Percentiles rank a stretch among this genome's conserved stretches.
phyloP scores from a whole-genome alignment of 2,797 vertebrate species.

The Columba guinea region DNA sequence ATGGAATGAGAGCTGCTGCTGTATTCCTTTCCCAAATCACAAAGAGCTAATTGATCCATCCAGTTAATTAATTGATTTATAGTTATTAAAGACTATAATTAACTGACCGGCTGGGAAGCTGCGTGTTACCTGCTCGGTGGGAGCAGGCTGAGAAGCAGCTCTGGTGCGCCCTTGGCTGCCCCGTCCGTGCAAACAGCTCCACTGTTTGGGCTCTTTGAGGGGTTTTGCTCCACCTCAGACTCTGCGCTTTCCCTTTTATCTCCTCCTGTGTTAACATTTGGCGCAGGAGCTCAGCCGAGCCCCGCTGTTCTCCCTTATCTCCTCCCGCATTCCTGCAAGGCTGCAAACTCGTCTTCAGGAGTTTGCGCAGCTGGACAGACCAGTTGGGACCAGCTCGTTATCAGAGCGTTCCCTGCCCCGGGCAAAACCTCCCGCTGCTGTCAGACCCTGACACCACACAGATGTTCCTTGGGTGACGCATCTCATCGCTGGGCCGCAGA shows the following conservation, averaged over 20 bases:
- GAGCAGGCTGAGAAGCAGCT: background rate
- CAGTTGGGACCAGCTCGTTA: background rate
- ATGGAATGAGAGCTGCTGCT: background rate
- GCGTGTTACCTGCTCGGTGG: background rate
- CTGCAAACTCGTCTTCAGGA: fast-evolving
- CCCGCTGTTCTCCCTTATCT: background rate
- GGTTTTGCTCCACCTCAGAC: background rate
- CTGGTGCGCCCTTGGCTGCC: fast-evolving
- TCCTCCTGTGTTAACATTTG: background rate
- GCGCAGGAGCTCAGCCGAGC: fast-evolving
- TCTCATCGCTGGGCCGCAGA: fast-evolving
- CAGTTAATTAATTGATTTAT: background rate
- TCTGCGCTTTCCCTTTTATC: background rate
- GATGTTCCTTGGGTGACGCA: background rate
- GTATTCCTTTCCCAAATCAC: background rate
- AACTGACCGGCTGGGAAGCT: background rate
- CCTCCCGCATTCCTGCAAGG: background rate
- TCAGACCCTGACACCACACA: background rate
- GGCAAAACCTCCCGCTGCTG: background rate
- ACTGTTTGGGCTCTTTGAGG: fast-evolving
- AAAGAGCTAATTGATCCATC: background rate
- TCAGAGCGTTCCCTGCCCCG: background rate
- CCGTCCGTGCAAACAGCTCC: fast-evolving
- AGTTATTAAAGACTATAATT: background rate
- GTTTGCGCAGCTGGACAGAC: background rate